Evolutionary conservation across 2,113 vertebrate genomes (phyloP), one percentile per base, ranked within the genome.

Genomic region (Macroglossus sobrinus): DNA sequence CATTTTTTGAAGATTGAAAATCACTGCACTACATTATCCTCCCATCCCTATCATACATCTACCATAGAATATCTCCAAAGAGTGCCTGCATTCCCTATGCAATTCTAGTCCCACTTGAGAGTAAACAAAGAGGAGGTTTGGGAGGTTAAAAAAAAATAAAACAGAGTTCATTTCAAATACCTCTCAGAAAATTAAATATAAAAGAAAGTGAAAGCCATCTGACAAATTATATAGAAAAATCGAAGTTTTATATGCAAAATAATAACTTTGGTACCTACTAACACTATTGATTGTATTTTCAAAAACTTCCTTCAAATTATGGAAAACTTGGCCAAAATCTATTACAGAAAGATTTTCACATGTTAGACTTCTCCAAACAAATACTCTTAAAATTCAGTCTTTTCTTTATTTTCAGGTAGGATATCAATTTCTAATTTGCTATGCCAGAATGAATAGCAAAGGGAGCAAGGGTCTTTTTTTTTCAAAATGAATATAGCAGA

Each of bases 331-430:
- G 3, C 24, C 47, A n/a, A 30, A 82, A 84, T 92, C 89, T 84
- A 74, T 95, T 59, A 84, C n/a, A 92, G 33, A 75, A 69, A 47
- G 38, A 50, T 79, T 95, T 93, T 84, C 59, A 47, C 59, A 72
- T 3, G 6, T 76, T 78, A 57, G 40, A 59, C 3, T 78, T 84
- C 30, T 55, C 81, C 13, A 79, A 79, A 76, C 35, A 78, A 33
- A 68, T 26, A 82, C 38, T 68, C n/a, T 81, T 38, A 43, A 89
- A 78, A 84, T 50, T 26, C 55, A 71, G 8, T 13, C 26, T 80
- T 76, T 57, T 94, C 68, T 93, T 91, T 53, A 38, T 74, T 79
- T 93, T 61, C 5, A 50, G 19, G 5, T 45, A 26, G 28, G 4
- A 78, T 74, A 57, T 22, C 28, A 80, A 59, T 64, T 75, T 38